Evolutionary conservation across 2,888 invertebrate species (phyloP).

Genomic region (Ptilodon capucinus): DNA sequence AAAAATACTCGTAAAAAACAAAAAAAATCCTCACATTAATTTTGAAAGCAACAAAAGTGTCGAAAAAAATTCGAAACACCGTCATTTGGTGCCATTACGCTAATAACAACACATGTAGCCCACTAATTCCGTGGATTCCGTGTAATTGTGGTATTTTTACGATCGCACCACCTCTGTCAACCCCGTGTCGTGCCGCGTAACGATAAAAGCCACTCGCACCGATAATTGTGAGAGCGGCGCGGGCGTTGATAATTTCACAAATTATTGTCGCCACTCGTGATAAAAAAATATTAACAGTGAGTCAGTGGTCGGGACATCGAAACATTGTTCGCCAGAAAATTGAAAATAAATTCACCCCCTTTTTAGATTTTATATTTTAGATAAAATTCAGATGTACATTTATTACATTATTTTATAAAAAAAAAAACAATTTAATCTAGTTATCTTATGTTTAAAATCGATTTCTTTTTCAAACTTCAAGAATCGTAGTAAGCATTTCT

Average conservation of each 20-base stretch:
- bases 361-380: no score
- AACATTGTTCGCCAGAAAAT: no score
- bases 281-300: neutral
- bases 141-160: slow-evolving; percentile 36
- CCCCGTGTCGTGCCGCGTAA: slow-evolving; percentile 22
- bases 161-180: slow-evolving; percentile 14
- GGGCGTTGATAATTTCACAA: slow-evolving; percentile 14
- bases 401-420: no score
- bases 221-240: slow-evolving; percentile 15
- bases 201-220: slow-evolving; percentile 22
- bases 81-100: slow-evolving; percentile 14
- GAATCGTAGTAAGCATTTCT: no score
- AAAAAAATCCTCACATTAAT: no score
- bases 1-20: neutral
- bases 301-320: neutral
- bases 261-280: slow-evolving; percentile 5
- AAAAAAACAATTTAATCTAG: no score
- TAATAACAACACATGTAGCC: slow-evolving; percentile 28
- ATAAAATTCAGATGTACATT: no score
- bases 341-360: no score
- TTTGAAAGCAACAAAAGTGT: no score
- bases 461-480: no score
- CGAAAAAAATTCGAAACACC: slow-evolving; percentile 1
- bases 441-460: no score
- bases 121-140: slow-evolving; percentile 9